Percentiles rank a stretch among this genome's conserved stretches.
Evolutionary conservation across 2,113 vertebrate species (phyloP).

Genomic region (Zapus hudsonius): DNA sequence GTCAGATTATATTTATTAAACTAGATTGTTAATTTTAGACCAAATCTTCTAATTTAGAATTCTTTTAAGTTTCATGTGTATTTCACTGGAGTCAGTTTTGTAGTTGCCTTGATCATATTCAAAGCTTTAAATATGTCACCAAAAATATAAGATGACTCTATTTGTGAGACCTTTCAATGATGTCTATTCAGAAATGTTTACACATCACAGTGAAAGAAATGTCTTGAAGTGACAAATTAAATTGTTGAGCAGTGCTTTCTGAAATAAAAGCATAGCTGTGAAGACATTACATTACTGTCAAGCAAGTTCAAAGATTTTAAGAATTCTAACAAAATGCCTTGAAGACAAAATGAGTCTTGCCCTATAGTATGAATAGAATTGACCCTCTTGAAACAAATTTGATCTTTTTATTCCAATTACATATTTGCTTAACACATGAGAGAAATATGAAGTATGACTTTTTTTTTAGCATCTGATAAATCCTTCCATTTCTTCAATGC

Average conservation of each 20-base stretch:
- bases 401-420: neutral
- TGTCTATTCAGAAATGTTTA: slow-evolving; percentile 69
- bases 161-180: slow-evolving; percentile 64
- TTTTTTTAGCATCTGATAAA: neutral
- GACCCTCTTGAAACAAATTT: neutral
- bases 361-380: neutral
- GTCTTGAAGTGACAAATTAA: slow-evolving; percentile 43
- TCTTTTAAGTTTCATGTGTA: slow-evolving; percentile 54
- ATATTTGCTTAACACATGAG: slow-evolving; percentile 38
- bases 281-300: slow-evolving; percentile 39
- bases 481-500: neutral
- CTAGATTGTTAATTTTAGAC: slow-evolving; percentile 71
- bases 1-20: slow-evolving; percentile 31
- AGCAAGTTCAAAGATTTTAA: slow-evolving; percentile 30
- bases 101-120: slow-evolving; percentile 64
- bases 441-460: neutral
- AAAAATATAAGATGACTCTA: slow-evolving; percentile 64
- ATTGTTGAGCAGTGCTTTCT: slow-evolving; percentile 15
- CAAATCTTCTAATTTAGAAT: slow-evolving; percentile 54
- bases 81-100: slow-evolving; percentile 68
- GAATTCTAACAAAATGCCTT: slow-evolving; percentile 25
- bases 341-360: neutral
- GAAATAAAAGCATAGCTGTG: neutral
- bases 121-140: slow-evolving; percentile 72
- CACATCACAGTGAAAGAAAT: slow-evolving; percentile 54